Conservation (phyloP, 2,113 vertebrate species). For the Corydoras maculifer region DNA sequence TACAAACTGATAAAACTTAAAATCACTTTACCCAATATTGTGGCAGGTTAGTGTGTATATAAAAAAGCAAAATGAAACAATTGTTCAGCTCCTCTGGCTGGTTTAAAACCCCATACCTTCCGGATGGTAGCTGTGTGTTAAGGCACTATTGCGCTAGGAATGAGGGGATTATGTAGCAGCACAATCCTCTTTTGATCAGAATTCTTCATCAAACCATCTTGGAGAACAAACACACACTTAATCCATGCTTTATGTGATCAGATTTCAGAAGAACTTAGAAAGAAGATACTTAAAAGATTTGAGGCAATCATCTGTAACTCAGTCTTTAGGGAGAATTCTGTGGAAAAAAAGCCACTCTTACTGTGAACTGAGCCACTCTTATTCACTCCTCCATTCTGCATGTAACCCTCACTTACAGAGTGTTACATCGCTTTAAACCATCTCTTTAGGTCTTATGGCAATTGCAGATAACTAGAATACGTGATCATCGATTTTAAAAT, state of each 20-base stretch:
- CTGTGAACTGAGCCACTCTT: constrained; percentile 1
- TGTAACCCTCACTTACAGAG: neutral
- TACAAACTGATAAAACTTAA: too few species aligned
- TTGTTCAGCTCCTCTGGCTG: too few species aligned
- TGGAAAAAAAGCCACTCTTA: neutral
- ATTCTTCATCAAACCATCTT: constrained; percentile 12
- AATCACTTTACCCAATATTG: too few species aligned
- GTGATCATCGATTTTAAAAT: constrained; percentile 1
- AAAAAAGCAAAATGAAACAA: too few species aligned
- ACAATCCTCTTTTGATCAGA: constrained; percentile 19
- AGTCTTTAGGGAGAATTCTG: neutral
- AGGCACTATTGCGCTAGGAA: neutral
- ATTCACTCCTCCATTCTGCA: neutral
- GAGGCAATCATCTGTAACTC: constrained; percentile 10
- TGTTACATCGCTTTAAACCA: neutral
- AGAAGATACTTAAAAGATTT: constrained; percentile 7
- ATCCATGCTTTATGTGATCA: constrained; percentile 13
- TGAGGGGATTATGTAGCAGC: constrained; percentile 7
- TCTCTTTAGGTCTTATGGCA: neutral
- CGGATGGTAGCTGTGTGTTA: neutral
- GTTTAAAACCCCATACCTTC: neutral
- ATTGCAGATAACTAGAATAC: neutral
- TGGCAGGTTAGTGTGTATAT: too few species aligned
- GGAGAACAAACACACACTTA: constrained; percentile 4
- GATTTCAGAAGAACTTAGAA: constrained; percentile 8